Evolutionary conservation across 2,797 vertebrate genomes (phyloP).

Genomic region (Sitta carolinensis): DNA sequence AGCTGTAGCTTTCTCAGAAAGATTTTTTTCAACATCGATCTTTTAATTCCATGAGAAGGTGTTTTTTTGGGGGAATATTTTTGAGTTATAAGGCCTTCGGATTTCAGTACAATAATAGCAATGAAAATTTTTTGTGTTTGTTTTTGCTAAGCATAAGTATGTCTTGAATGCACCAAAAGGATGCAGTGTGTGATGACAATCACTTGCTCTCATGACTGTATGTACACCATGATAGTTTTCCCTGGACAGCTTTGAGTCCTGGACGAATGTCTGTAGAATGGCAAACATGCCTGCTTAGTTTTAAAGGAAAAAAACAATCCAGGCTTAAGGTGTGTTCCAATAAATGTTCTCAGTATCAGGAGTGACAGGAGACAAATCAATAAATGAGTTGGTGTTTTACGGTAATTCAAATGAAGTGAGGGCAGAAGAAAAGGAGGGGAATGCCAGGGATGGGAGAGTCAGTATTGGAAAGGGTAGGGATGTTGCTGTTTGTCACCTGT

Average conservation of each 20-base stretch:
- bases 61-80: background rate
- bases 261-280: rapidly evolving
- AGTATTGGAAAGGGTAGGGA: background rate
- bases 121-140: background rate
- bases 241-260: background rate
- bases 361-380: background rate
- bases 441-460: rapidly evolving
- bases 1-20: background rate
- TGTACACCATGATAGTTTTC: background rate
- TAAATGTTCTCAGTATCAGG: background rate
- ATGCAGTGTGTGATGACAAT: rapidly evolving
- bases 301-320: background rate
- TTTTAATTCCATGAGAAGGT: background rate
- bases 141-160: background rate
- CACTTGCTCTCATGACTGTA: background rate
- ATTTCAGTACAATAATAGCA: background rate
- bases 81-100: background rate
- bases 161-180: background rate
- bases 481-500: background rate
- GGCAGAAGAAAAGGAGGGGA: background rate
- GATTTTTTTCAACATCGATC: background rate
- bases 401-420: background rate
- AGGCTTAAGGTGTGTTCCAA: background rate
- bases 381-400: background rate
- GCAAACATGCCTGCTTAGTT: background rate